Evolutionary conservation across 2,113 vertebrate genomes (phyloP), one percentile per base, ranked within the genome.

Genomic region (Nematolebias whitei): DNA sequence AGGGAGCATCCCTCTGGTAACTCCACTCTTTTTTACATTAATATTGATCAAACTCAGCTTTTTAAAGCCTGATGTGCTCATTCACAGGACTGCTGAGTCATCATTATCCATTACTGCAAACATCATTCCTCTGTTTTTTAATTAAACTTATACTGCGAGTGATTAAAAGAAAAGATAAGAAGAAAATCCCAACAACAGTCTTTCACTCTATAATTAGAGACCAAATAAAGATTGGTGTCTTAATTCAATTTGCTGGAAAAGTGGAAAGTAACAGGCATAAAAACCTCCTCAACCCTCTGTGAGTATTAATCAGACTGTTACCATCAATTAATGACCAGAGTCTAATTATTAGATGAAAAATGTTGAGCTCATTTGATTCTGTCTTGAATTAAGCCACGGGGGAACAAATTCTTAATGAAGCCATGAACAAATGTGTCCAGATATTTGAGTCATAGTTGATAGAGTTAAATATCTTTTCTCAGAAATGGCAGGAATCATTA

Each of bases 1-100:
- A 85, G 93, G 90, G 16, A 87, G 41, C 75, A 92, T 93, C 64
- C 86, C 90, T 0, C 51, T 84, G 87, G 92, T 90, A 71, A 86
- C 74, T 59, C 3, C 2, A 13, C 18, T 24, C 40, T 57, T 4
- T 9, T 15, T 15, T 19, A 8, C n/a, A n/a, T 26, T 44, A 22
- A 20, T 4, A 60, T 22, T 14, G 40, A 71, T 38, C 52, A 51
- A 55, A 12, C 0, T 23, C 48, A 23, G 50, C 10, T 47, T 54
- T 62, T 29, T 19, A 47, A 16, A 20, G 38, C 14, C 0, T 39
- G 11, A 49, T 38, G 49, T 18, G 67, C 20, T 24, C 16, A 49
- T 20, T 50, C 32, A 1, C 18, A 9, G 35, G 23, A 48, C 11
- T 8, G 26, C 45, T 51, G n/a, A 40, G 49, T 47, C 35, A 18